phyloP scores from a whole-genome alignment of 1,140 invertebrate species.

The Brachionus plicatilis region DNA sequence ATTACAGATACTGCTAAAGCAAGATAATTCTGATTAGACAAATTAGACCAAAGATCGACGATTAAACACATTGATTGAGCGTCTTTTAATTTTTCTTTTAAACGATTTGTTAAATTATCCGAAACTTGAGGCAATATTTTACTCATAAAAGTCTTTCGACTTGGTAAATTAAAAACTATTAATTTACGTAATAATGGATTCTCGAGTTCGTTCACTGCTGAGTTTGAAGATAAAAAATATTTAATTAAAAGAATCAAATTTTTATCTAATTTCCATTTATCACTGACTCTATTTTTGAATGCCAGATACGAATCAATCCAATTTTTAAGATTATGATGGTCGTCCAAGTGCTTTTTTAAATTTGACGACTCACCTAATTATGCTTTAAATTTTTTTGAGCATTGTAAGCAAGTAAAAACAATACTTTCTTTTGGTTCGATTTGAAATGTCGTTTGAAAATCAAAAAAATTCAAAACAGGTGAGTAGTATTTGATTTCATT shows the following conservation, averaged over 20 bases:
- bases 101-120: not conserved
- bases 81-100: not conserved
- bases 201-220: not conserved
- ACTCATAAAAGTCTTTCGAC: not conserved
- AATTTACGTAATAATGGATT: not conserved
- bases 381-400: not conserved
- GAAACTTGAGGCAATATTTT: not conserved
- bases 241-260: not conserved
- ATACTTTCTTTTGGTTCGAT: not conserved
- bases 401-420: not conserved
- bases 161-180: not conserved
- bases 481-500: not conserved
- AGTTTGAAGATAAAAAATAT: not conserved
- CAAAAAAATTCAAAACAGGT: not conserved
- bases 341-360: not conserved
- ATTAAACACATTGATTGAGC: conserved; percentile 3
- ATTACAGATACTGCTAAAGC: not conserved
- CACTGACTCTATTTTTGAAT: not conserved
- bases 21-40: not conserved
- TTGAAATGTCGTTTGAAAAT: not conserved
- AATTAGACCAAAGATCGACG: not conserved
- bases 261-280: not conserved
- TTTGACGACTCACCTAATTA: not conserved
- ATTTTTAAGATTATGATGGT: not conserved
- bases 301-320: not conserved